Evolutionary conservation across 1,140 invertebrate genomes (phyloP), one percentile per base, ranked within the genome.

Genomic region (Conus betulinus): DNA sequence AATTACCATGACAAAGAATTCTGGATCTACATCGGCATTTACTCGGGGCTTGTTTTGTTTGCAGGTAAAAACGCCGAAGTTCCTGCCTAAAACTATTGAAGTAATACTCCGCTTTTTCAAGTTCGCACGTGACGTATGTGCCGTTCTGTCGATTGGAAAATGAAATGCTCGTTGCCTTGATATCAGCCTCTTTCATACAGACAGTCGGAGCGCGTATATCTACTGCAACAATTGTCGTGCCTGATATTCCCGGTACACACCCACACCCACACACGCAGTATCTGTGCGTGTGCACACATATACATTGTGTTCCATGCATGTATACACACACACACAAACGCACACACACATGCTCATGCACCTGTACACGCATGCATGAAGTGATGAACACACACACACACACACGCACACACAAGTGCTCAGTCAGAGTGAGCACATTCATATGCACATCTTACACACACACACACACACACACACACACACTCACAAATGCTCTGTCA

Each of bases 21-120:
- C 82, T 92, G 91, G 91, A 89, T 92, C 20, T 92, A 92, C 84
- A 81, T 92, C 23, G 88, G 87, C 15, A 85, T 92, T 63, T 92
- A 92, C 55, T 63, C 76, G 39, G 87, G 27, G 13, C 89, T 92
- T 17, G 90, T 91, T 8, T 25, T 91, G n/a, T 88, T 91, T 84
- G 91, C 91, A 89, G 91, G 91, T 92, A 15, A 60, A 57, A 60
- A 39, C 3, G 39, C 39, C 39, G 39, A 39, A 60, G 8, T 60
- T 60, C 57, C 57, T 60, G 57, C 8, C 4, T 60, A 5, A 60
- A 1, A 0, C 1, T 60, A 4, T 60, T 39, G 88, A 71, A 10
- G 17, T 63, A 1, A 60, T 88, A 25, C 15, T 13, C 5, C 76
- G 23, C 63, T 15, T 63, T 20, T 39, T 25, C 67, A 25, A 74